These are phyloP conservation scores for Pyralis farinalis DNA, from an alignment of 2,888 invertebrate species.

Conservation along the genomic window DNA sequence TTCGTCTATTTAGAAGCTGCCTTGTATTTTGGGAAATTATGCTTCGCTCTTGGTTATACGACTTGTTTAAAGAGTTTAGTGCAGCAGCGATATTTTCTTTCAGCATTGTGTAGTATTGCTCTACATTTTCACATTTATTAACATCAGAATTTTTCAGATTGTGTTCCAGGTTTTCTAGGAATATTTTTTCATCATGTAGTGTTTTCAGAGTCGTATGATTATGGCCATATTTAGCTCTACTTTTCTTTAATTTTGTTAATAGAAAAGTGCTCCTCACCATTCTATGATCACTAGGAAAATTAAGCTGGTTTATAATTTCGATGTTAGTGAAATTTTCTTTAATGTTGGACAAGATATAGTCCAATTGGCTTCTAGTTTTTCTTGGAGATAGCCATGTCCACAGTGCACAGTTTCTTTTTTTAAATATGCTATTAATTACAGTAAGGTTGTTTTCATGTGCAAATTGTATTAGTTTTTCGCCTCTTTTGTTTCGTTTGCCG, in stretches of 20 bases:
- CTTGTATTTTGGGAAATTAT: no score
- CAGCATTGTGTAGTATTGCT: no score
- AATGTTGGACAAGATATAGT: slow-evolving; percentile 15
- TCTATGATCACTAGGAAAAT: no score
- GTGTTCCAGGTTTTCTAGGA: not conserved
- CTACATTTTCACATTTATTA: no score
- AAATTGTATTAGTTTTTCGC: slow-evolving; percentile 22
- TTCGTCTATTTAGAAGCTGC: slow-evolving; percentile 13
- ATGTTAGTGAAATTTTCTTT: slow-evolving; percentile 18
- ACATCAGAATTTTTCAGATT: not conserved
- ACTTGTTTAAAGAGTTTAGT: no score
- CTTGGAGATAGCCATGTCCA: slow-evolving; percentile 25
- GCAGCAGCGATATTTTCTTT: no score
- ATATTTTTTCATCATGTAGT: not conserved
- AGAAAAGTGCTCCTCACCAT: no score
- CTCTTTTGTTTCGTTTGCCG: slow-evolving; percentile 23
- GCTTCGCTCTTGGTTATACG: not conserved
- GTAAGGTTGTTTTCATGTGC: slow-evolving; percentile 21
- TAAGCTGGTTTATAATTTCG: slow-evolving; percentile 9
- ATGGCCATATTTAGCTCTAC: not conserved
- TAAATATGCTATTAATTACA: slow-evolving; percentile 23
- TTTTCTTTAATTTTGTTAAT: not conserved
- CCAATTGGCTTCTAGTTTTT: slow-evolving; percentile 26
- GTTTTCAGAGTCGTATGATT: not conserved
- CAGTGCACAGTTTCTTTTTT: slow-evolving; percentile 17